Percentiles rank a stretch among this genome's conserved stretches.
Evolutionary conservation across 1,140 invertebrate species (phyloP).

Genomic region (Psix sp.): DNA sequence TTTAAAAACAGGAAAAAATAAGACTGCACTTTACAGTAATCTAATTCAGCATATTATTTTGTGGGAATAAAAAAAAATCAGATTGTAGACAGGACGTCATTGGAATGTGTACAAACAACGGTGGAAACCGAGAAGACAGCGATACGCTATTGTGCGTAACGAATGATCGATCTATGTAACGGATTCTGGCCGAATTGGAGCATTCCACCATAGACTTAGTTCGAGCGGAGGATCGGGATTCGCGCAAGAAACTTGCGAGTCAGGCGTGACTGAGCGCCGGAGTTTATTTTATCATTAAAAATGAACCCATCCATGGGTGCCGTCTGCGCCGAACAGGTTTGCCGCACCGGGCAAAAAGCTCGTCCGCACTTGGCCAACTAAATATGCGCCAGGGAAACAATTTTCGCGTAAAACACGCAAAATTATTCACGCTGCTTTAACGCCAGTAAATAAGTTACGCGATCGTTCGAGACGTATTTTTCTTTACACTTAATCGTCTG

Average conservation of each 20-base stretch:
- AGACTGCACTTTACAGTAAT: too few relatives aligned
- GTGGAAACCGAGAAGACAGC: conserved; percentile 12
- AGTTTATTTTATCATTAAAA: conserved; percentile 56
- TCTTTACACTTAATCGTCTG: conserved; percentile 18
- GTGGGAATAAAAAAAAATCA: too few relatives aligned
- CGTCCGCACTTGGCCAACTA: conserved; percentile 17
- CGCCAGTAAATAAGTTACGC: conserved; percentile 21
- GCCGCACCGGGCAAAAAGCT: conserved; percentile 32
- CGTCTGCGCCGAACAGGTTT: conserved; percentile 45
- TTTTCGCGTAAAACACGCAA: conserved; percentile 48
- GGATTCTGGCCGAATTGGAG: conserved; percentile 46
- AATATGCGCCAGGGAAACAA: conserved; percentile 25
- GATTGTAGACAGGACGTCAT: too few relatives aligned
- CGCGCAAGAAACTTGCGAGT: conserved; percentile 44
- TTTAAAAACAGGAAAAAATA: too few relatives aligned
- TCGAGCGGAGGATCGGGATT: conserved; percentile 30
- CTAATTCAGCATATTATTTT: too few relatives aligned
- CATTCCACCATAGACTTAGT: conserved; percentile 35
- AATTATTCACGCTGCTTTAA: conserved; percentile 32
- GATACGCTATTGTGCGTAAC: conserved; percentile 47
- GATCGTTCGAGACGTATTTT: conserved; percentile 22
- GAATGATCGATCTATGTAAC: conserved; percentile 52
- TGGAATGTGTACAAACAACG: conserved; percentile 44
- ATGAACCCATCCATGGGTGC: conserved; percentile 34
- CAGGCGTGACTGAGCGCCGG: conserved; percentile 44